Evolutionary conservation across 2,888 invertebrate genomes (phyloP).

Genomic region (Drosophila paracracens): DNA sequence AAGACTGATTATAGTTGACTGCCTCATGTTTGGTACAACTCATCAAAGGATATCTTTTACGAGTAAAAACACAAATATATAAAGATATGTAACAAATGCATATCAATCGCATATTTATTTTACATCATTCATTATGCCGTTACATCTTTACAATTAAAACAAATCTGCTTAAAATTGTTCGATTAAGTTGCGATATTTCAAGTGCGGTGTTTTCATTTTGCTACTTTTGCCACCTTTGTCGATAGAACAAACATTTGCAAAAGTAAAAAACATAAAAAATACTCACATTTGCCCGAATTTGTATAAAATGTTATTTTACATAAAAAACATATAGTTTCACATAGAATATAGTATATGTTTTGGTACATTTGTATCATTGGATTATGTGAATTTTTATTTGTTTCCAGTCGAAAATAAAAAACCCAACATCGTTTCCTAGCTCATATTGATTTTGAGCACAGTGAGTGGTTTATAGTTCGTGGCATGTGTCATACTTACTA

Average conservation of each 20-base stretch:
- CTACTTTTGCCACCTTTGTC: background rate
- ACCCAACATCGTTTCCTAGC: conserved; percentile 51
- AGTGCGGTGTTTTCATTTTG: background rate
- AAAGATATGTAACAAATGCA: background rate
- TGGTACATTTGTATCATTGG: background rate
- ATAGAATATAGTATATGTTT: background rate
- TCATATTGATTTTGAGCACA: conserved; percentile 36
- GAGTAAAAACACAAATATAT: background rate
- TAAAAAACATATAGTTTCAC: background rate
- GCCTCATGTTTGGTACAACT: background rate
- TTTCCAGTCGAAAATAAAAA: background rate
- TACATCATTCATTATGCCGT: background rate
- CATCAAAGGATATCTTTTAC: background rate
- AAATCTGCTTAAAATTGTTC: background rate
- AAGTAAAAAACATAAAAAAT: background rate
- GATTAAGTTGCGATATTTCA: background rate
- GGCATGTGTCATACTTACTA: conserved; percentile 48
- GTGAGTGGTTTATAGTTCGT: conserved; percentile 40
- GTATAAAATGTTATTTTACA: background rate
- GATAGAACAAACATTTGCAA: background rate
- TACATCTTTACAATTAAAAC: background rate
- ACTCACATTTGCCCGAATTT: background rate
- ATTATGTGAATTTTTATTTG: background rate
- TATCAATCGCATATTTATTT: background rate
- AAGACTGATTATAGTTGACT: background rate